phyloP scores from a whole-genome alignment of 2,797 vertebrate species.

The Pelochelys cantorii region DNA sequence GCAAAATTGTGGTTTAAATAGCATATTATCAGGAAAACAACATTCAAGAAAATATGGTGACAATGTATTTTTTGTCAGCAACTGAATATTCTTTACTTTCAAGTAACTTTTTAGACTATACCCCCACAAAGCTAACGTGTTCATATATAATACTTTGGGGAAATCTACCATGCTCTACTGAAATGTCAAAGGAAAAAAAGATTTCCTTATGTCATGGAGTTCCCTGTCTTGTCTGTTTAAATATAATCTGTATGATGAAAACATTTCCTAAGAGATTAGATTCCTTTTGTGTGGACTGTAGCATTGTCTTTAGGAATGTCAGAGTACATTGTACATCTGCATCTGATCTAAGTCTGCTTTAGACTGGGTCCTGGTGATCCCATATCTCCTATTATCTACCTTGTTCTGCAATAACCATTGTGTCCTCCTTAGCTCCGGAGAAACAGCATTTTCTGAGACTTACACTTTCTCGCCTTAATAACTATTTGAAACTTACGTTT shows the following conservation, averaged over 20 bases:
- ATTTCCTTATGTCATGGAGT: not conserved
- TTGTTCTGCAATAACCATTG: not conserved
- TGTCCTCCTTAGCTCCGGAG: not conserved
- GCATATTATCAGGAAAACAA: not conserved
- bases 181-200: not conserved
- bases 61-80: not conserved
- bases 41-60: not conserved
- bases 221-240: not conserved
- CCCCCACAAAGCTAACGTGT: not conserved
- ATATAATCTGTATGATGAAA: not conserved
- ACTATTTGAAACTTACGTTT: not conserved
- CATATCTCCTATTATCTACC: not conserved
- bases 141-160: not conserved
- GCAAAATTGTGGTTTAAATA: not conserved
- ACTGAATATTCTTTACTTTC: not conserved
- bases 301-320: not conserved
- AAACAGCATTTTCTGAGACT: not conserved
- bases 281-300: not conserved
- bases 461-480: too few species aligned
- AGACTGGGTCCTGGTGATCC: not conserved
- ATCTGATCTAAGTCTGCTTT: not conserved
- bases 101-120: not conserved
- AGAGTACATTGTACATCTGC: not conserved
- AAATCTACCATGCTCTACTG: not conserved
- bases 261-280: not conserved